Evolutionary conservation across 2,113 vertebrate species (phyloP).

Genomic region (Castor canadensis): DNA sequence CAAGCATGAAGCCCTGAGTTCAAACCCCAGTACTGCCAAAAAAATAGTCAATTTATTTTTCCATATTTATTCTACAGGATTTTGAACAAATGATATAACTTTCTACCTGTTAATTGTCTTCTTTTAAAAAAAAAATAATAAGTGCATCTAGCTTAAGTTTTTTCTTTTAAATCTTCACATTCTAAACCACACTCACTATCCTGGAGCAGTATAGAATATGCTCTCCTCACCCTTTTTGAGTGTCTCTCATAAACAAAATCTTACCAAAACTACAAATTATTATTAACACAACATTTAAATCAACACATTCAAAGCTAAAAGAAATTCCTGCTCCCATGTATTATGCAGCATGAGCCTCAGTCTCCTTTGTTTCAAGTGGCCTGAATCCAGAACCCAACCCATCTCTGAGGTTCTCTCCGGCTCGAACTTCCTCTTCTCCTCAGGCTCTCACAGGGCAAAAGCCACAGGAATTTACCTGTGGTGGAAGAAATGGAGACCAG

Average conservation of each 20-base stretch:
- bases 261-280: conserved; percentile 12
- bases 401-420: neutral
- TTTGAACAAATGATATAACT: neutral
- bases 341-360: no score
- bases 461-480: neutral
- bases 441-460: neutral
- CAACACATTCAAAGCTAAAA: neutral
- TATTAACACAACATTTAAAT: neutral
- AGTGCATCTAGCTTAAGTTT: neutral
- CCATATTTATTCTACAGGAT: neutral
- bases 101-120: neutral
- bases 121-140: neutral
- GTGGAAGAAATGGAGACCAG: neutral
- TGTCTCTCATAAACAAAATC: conserved; percentile 23
- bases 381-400: neutral
- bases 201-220: neutral
- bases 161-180: conserved; percentile 39
- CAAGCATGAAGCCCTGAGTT: no score
- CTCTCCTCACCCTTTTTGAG: neutral
- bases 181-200: neutral
- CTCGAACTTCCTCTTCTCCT: neutral
- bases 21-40: no score
- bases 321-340: neutral
- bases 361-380: neutral
- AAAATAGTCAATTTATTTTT: no score